Conservation (phyloP, 2,888 invertebrate genomes). For the Perizoma affinitatum region DNA sequence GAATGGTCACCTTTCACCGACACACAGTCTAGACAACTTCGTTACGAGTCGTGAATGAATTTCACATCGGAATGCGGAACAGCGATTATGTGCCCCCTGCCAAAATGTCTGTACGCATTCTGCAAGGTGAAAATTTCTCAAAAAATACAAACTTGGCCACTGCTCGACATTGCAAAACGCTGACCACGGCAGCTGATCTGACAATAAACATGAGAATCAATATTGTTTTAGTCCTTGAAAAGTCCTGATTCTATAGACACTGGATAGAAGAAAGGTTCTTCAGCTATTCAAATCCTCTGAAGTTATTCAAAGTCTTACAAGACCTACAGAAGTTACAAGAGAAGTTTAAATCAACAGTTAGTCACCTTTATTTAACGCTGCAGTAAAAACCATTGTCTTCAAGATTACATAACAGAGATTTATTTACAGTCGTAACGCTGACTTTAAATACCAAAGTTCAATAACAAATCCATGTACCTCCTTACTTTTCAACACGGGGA, state of each 20-base stretch:
- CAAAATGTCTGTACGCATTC: conserved; percentile 61
- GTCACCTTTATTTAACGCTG: conserved; percentile 27
- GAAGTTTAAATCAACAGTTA: background rate
- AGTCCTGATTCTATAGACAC: too few relatives aligned
- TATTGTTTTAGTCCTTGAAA: too few relatives aligned
- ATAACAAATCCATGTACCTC: conserved; percentile 42
- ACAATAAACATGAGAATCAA: too few relatives aligned
- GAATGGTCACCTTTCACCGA: conserved; percentile 84
- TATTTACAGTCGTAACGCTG: conserved; percentile 32
- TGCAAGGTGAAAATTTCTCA: conserved; percentile 63
- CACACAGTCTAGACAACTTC: conserved; percentile 79
- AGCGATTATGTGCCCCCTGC: conserved; percentile 63
- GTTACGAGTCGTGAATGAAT: conserved; percentile 79
- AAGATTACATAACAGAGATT: conserved; percentile 29
- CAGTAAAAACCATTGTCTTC: conserved; percentile 24
- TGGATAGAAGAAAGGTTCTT: too few relatives aligned
- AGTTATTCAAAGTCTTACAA: too few relatives aligned
- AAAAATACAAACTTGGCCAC: conserved; percentile 60
- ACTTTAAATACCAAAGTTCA: conserved; percentile 42
- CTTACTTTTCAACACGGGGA: conserved; percentile 49
- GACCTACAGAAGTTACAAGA: background rate
- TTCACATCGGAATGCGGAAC: conserved; percentile 80
- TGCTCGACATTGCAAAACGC: too few relatives aligned
- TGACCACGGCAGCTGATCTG: too few relatives aligned
- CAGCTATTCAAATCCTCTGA: background rate